Evolutionary conservation across 2,113 vertebrate species (phyloP).

Genomic region (Pundamilia nyererei): DNA sequence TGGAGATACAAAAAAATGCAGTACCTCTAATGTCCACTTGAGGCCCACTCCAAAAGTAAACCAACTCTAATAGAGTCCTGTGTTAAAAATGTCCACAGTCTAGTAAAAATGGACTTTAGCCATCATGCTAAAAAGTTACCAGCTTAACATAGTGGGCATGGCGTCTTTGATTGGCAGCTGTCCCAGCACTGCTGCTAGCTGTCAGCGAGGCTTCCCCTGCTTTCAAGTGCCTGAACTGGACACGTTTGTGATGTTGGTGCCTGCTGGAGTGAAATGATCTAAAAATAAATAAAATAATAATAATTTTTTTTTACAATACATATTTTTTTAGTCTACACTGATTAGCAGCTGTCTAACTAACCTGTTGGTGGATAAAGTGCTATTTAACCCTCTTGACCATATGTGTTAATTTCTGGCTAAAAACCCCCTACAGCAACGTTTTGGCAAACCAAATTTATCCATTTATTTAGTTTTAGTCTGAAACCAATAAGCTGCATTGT

Average conservation of each 20-base stretch:
- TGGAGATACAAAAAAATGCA: neutral
- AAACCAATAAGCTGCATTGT: neutral
- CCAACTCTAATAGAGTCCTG: neutral
- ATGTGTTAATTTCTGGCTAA: fast-evolving
- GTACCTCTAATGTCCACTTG: neutral
- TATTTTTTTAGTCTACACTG: neutral
- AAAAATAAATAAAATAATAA: neutral
- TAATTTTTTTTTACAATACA: neutral
- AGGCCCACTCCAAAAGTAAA: neutral
- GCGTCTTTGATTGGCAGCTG: neutral
- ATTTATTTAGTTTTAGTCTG: neutral
- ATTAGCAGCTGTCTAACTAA: neutral
- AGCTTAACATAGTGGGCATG: neutral
- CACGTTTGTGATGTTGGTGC: neutral
- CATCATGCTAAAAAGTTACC: neutral
- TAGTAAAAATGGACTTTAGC: neutral
- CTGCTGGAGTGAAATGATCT: neutral
- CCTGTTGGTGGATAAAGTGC: neutral
- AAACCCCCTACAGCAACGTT: fast-evolving
- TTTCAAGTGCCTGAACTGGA: neutral
- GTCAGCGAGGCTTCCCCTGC: neutral
- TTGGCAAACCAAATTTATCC: neutral
- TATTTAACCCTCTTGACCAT: neutral
- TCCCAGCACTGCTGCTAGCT: neutral
- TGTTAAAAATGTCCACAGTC: neutral